A percentile compares a stretch with the other conserved stretches of the same genome.
These are phyloP conservation scores for Amiota communis DNA, from an alignment of 2,888 invertebrate genomes.

Conservation along the genomic window DNA sequence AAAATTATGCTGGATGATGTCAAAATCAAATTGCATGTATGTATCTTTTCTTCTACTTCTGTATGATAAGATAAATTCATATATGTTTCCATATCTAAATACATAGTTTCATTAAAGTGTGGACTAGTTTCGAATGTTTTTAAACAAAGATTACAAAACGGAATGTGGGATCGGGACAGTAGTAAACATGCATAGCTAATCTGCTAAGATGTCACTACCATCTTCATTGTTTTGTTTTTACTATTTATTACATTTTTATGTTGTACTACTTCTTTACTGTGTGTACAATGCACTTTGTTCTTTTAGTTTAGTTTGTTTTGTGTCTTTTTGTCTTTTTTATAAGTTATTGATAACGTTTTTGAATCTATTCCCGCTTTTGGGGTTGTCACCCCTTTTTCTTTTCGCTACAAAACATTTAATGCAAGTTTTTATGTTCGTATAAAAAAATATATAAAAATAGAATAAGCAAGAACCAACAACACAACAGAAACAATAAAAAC, in stretches of 20 bases:
- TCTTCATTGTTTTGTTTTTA: slow-evolving; percentile 37
- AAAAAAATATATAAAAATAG: slow-evolving; percentile 25
- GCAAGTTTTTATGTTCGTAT: slow-evolving; percentile 42
- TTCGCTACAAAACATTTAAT: slow-evolving; percentile 24
- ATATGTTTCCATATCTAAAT: too few species aligned
- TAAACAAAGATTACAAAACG: not conserved
- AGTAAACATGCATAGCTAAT: slow-evolving; percentile 43
- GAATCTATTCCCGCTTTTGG: slow-evolving; percentile 37
- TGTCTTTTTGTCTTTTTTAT: slow-evolving; percentile 47
- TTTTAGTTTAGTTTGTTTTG: slow-evolving; percentile 24
- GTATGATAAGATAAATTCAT: too few species aligned
- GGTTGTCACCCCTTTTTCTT: slow-evolving; percentile 46
- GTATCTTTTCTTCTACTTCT: slow-evolving; percentile 44
- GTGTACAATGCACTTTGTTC: slow-evolving; percentile 58
- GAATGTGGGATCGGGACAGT: not conserved
- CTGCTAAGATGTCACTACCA: slow-evolving; percentile 46
- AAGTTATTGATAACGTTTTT: slow-evolving; percentile 61
- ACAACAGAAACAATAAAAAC: slow-evolving; percentile 2
- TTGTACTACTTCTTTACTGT: slow-evolving; percentile 56
- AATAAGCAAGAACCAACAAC: slow-evolving; percentile 30
- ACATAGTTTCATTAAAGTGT: too few species aligned
- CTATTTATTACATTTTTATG: slow-evolving; percentile 43
- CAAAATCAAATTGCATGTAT: slow-evolving; percentile 84
- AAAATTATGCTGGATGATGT: slow-evolving; percentile 83
- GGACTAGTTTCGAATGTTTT: not conserved